These are phyloP conservation scores for Hydractinia symbiolongicarpus DNA, from an alignment of 30 jellyfish, hydroid and myxozoan genomes.

Conservation along the genomic window DNA sequence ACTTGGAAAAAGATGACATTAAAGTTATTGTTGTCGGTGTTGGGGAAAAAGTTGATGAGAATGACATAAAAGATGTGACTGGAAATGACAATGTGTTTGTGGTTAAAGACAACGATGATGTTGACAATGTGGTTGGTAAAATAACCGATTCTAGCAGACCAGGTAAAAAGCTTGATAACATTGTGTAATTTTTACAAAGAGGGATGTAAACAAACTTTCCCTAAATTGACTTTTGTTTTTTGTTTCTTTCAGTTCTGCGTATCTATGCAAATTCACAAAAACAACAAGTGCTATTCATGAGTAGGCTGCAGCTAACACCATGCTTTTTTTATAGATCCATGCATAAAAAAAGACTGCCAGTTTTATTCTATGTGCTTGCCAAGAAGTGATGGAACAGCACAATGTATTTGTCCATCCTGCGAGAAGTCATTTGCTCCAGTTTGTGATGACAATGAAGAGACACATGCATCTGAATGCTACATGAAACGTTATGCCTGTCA, in stretches of 20 bases:
- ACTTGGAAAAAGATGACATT: not conserved
- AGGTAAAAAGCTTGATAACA: too few relatives aligned
- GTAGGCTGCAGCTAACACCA: too few relatives aligned
- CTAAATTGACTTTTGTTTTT: too few relatives aligned
- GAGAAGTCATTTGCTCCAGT: slow-evolving; percentile 37
- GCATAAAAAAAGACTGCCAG: slow-evolving; percentile 38
- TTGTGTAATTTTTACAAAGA: too few relatives aligned
- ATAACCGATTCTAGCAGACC: not conserved
- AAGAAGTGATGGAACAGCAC: slow-evolving; percentile 41
- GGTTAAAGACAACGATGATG: not conserved
- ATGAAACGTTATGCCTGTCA: slow-evolving; percentile 41
- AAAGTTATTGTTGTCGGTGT: not conserved
- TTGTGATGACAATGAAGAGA: slow-evolving; percentile 50
- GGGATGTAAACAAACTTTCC: too few relatives aligned
- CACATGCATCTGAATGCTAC: slow-evolving; percentile 50
- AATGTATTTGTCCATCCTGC: slow-evolving; percentile 78
- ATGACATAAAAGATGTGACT: slow-evolving; percentile 2
- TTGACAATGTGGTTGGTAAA: not conserved
- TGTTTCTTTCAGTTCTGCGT: too few relatives aligned
- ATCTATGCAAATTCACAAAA: too few relatives aligned
- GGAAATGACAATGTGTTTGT: not conserved
- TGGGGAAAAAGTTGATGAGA: not conserved
- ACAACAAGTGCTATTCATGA: too few relatives aligned
- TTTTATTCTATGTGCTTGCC: slow-evolving; percentile 45
- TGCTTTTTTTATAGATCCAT: slow-evolving; percentile 65